Evolutionary conservation across 2,113 vertebrate species (phyloP).

Genomic region (Amblyopsis rosae): DNA sequence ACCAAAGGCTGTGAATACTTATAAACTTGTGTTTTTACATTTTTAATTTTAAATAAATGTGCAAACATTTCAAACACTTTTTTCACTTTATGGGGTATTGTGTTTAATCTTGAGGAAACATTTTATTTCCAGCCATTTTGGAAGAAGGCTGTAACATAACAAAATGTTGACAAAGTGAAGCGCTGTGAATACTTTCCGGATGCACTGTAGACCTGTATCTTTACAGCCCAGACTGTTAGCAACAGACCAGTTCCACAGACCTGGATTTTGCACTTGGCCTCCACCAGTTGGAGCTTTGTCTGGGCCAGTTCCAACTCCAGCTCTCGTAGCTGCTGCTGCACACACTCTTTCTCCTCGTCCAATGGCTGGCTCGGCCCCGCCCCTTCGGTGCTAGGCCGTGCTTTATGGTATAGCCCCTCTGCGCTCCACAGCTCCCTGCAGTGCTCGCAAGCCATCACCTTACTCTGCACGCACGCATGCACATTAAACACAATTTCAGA

Average conservation of each 20-base stretch:
- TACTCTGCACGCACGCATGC: constrained; percentile 75
- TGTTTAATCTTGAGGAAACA: too few relatives aligned
- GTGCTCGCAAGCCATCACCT: constrained; percentile 91
- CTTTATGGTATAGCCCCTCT: constrained; percentile 82
- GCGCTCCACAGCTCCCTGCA: constrained; percentile 94
- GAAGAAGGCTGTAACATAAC: too few relatives aligned
- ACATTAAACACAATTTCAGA: background rate
- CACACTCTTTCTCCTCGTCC: constrained; percentile 93
- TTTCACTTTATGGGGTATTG: too few relatives aligned
- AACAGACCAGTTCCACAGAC: constrained; percentile 59
- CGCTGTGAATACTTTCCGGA: too few relatives aligned
- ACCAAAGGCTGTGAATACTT: too few relatives aligned
- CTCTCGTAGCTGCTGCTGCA: constrained; percentile 93
- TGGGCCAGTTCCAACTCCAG: constrained; percentile 98
- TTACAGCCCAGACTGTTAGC: too few relatives aligned
- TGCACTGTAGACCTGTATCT: too few relatives aligned
- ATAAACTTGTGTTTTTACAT: too few relatives aligned
- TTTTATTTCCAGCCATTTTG: too few relatives aligned
- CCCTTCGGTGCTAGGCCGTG: constrained; percentile 69
- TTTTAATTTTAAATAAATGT: too few relatives aligned
- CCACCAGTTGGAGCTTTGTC: constrained; percentile 98
- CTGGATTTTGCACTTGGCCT: constrained; percentile 99
- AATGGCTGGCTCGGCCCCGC: constrained; percentile 69
- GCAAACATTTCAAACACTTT: too few relatives aligned
- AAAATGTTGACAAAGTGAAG: too few relatives aligned